Base-by-base conservation (phyloP, 2,113 vertebrate genomes). In the Gasterosteus nipponicus region DNA sequence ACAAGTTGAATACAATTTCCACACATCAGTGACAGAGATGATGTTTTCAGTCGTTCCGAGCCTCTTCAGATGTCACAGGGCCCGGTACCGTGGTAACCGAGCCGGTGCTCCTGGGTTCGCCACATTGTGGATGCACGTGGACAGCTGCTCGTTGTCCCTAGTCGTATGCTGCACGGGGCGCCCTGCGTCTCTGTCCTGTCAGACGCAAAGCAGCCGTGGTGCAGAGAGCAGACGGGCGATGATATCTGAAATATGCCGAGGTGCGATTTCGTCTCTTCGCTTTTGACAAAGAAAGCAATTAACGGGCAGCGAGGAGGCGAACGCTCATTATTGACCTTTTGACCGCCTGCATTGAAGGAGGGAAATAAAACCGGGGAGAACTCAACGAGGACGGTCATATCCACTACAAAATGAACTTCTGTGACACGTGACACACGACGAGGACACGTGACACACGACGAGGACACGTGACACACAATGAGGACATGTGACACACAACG, bases 251-350 rank as follows among this genome's bases (percentile, higher is more conserved):
- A 90, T 84, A 78, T 90, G 89, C 89, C 47, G 80, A 80, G 72
- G 75, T 78, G 85, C 83, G 15, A 80, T 89, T 92, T 90, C 73
- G 39, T 79, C 66, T 80, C 77, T 80, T 83, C 61, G 31, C 33
- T 85, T 86, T 70, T 78, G 78, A 94, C 90, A 90, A 92, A 91
- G 85, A 91, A 93, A 90, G 86, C 72, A 92, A 93, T 93, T 92
- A 93, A 87, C 38, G 74, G 26, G 66, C 61, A 77, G 67, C 41
- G 81, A 84, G 66, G 78, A 79, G 67, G 74, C 71, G 77, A 71
- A 83, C 84, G 72, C 71, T 75, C 80, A 86, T 89, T 92, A 89
- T 33, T 73, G 78, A 91, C 65, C 78, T 77, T 77, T 72, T 83
- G 83, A 86, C 82, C 67, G 77, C 72, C n/a, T 69, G 33, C 16